These are phyloP conservation scores for Idaea biselata DNA, from an alignment of 2,888 invertebrate species.

Conservation along the genomic window DNA sequence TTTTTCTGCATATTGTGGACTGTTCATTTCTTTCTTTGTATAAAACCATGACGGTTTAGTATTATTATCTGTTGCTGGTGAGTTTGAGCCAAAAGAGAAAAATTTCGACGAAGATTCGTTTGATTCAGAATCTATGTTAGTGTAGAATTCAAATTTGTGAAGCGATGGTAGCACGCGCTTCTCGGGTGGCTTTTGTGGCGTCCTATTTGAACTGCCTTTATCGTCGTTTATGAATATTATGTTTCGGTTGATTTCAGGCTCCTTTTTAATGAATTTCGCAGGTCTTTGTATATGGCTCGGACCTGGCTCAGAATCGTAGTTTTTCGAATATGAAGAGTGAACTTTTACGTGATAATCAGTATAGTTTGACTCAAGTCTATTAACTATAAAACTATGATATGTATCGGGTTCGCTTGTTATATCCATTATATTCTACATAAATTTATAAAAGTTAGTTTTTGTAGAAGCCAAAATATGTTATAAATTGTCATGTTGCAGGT, in stretches of 20 bases:
- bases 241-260: slow-evolving; percentile 5
- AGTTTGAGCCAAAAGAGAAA: background rate
- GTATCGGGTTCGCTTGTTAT: slow-evolving; percentile 8
- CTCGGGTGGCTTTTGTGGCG: background rate
- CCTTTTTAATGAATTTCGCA: background rate
- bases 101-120: too few relatives aligned
- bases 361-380: background rate
- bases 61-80: slow-evolving; percentile 5
- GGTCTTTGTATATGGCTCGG: background rate
- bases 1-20: slow-evolving; percentile 40
- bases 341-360: background rate
- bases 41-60: background rate
- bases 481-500: slow-evolving; percentile 16
- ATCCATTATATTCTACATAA: slow-evolving; percentile 17
- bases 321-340: background rate
- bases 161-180: background rate
- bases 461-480: slow-evolving; percentile 15
- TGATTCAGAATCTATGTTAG: background rate
- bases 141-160: background rate
- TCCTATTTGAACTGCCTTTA: background rate
- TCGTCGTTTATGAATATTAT: slow-evolving; percentile 7
- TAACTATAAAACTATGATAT: background rate
- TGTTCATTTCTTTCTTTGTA: background rate
- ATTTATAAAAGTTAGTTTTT: slow-evolving; percentile 14
- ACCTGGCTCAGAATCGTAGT: background rate